These are phyloP conservation scores for Antechinus stuartii DNA, from an alignment of 2,113 vertebrate genomes.

Conservation along the genomic window DNA sequence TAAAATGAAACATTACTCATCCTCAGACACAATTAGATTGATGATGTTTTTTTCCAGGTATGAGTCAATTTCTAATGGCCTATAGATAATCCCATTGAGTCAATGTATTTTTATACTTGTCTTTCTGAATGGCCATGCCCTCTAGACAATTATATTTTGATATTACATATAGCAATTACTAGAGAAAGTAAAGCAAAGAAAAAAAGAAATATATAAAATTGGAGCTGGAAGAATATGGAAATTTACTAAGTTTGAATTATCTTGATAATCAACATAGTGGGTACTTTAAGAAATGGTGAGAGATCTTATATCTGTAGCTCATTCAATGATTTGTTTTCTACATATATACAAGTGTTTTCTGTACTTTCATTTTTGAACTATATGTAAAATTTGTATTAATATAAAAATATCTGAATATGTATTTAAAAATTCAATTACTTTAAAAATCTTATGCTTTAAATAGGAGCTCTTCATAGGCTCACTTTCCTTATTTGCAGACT, in stretches of 20 bases:
- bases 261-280: neutral
- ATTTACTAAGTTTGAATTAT: neutral
- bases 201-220: neutral
- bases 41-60: neutral
- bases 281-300: neutral
- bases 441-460: neutral
- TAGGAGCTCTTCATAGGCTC: neutral
- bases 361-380: neutral
- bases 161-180: neutral
- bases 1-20: neutral
- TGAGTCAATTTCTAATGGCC: neutral
- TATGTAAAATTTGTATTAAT: neutral
- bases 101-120: neutral
- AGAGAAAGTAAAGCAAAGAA: neutral
- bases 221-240: fast-evolving
- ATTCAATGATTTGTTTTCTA: neutral
- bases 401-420: neutral
- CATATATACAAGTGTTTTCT: neutral
- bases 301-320: neutral
- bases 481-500: neutral
- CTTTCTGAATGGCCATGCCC: neutral
- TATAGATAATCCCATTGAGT: neutral
- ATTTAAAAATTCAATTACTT: neutral
- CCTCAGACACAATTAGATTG: neutral
- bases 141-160: neutral